Evolutionary conservation across 2,888 invertebrate species (phyloP).

Genomic region (Epistrophella euchroma): DNA sequence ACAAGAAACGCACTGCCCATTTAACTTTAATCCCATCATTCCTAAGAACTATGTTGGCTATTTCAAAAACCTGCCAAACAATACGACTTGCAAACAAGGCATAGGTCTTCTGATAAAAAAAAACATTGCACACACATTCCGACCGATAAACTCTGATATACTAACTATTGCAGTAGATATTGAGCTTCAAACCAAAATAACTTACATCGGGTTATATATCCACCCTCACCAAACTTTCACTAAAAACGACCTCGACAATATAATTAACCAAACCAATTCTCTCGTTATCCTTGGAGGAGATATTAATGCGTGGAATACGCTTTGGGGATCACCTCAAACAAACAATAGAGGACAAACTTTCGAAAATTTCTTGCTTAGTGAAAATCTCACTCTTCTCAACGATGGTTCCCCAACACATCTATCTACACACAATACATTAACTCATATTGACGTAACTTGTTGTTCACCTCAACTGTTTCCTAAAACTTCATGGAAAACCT

Average conservation of each 20-base stretch:
- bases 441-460: conserved; percentile 31
- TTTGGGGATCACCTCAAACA: conserved; percentile 21
- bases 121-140: not conserved
- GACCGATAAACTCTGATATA: not conserved
- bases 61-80: conserved; percentile 25
- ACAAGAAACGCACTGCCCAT: conserved; percentile 50
- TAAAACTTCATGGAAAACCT: conserved; percentile 2
- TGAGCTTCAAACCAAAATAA: not conserved
- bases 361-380: conserved; percentile 6
- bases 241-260: not conserved
- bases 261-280: not conserved
- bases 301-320: conserved; percentile 24
- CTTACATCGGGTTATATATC: not conserved
- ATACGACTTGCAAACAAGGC: conserved; percentile 43
- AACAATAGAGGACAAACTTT: conserved; percentile 9
- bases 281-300: not conserved
- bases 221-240: not conserved
- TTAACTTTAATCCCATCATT: not conserved
- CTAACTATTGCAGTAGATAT: not conserved
- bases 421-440: conserved; percentile 38
- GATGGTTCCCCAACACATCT: conserved; percentile 40
- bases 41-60: conserved; percentile 38
- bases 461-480: conserved; percentile 41
- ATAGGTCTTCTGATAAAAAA: not conserved
- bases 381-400: conserved; percentile 3